phyloP scores from a whole-genome alignment of 2,888 invertebrate genomes.

The Uloborus plumipes region DNA sequence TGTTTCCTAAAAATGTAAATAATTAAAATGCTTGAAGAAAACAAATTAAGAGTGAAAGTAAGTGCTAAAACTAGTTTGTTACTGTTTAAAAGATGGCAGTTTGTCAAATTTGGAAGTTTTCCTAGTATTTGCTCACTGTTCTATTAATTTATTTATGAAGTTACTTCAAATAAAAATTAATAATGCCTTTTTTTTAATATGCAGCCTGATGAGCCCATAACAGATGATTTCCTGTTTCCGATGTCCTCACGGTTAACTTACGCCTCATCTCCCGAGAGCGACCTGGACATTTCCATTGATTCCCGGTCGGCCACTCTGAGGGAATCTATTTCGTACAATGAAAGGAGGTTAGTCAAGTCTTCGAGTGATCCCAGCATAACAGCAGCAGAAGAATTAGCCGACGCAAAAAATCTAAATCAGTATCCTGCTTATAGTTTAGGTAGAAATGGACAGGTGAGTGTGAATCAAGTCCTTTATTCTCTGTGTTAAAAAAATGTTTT shows the following conservation, averaged over 20 bases:
- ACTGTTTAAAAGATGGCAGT: too few relatives aligned
- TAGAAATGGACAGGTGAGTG: slow-evolving; percentile 46
- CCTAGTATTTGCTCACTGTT: not conserved
- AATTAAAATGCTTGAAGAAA: too few relatives aligned
- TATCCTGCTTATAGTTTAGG: slow-evolving; percentile 46
- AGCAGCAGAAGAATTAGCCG: slow-evolving; percentile 82
- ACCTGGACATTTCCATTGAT: slow-evolving; percentile 78
- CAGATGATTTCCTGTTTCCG: slow-evolving; percentile 98
- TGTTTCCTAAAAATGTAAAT: too few relatives aligned
- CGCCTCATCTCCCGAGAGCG: slow-evolving; percentile 96
- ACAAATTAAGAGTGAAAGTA: too few relatives aligned
- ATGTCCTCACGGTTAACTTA: slow-evolving; percentile 93
- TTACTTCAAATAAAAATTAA: too few relatives aligned
- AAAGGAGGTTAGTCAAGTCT: slow-evolving; percentile 77
- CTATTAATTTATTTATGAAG: too few relatives aligned
- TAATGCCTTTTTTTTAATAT: slow-evolving; percentile 72
- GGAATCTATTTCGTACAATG: slow-evolving; percentile 16
- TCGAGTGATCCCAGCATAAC: slow-evolving; percentile 96
- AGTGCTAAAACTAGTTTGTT: too few relatives aligned
- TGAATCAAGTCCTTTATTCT: not conserved
- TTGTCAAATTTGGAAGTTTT: not conserved
- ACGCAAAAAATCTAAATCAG: slow-evolving; percentile 27
- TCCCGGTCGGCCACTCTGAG: slow-evolving; percentile 67
- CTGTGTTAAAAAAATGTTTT: not conserved
- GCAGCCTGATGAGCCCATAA: slow-evolving; percentile 96